phyloP scores from a whole-genome alignment of 2,888 invertebrate species.

The Digitonthophagus gazella region DNA sequence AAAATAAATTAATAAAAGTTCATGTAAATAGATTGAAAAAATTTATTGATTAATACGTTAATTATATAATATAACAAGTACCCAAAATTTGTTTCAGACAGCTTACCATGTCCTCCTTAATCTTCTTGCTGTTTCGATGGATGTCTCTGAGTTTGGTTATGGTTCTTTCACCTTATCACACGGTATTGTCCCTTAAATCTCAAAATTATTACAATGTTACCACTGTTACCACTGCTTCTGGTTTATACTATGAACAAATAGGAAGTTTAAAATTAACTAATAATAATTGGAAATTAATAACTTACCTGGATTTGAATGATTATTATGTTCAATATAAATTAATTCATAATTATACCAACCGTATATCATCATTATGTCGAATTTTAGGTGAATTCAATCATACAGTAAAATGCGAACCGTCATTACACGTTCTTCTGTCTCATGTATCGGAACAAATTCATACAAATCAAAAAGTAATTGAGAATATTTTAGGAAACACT shows the following conservation, averaged over 20 bases:
- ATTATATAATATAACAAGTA: neutral
- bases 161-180: neutral
- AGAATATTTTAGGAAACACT: neutral
- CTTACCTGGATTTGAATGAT: neutral
- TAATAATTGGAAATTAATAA: neutral
- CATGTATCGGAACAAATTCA: conserved; percentile 1
- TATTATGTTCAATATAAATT: neutral
- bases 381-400: neutral
- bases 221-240: neutral
- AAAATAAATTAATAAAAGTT: neutral
- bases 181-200: neutral
- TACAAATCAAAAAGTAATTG: conserved; percentile 4
- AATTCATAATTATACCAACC: neutral
- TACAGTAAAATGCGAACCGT: neutral
- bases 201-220: neutral
- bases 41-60: neutral
- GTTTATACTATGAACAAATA: neutral
- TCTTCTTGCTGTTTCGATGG: neutral
- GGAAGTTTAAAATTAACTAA: neutral
- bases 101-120: neutral
- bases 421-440: neutral
- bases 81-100: neutral
- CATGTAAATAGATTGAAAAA: neutral
- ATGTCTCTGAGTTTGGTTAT: neutral
- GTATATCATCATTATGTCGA: neutral